phyloP scores from a whole-genome alignment of 1,140 invertebrate genomes.

The Drosophila littoralis region DNA sequence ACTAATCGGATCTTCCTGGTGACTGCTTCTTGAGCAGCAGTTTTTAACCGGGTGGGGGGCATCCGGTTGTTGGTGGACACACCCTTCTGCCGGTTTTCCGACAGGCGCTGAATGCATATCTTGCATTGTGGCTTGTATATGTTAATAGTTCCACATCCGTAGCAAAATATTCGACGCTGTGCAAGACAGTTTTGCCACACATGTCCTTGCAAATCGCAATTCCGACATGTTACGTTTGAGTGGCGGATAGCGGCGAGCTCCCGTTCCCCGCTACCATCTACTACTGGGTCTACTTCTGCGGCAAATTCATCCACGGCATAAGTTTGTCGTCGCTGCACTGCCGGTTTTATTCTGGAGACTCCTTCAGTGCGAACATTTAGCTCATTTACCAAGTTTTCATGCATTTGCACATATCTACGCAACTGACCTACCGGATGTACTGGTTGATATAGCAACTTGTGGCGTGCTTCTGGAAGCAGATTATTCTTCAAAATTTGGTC shows the following conservation, averaged over 20 bases:
- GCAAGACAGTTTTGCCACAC: neutral
- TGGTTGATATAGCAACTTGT: no score
- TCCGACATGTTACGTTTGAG: no score
- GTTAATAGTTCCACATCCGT: conserved; percentile 8
- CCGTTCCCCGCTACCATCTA: neutral
- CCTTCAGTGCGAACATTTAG: no score
- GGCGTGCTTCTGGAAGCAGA: neutral
- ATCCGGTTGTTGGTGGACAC: neutral
- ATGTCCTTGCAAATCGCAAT: neutral
- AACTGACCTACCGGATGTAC: no score
- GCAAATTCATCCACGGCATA: neutral
- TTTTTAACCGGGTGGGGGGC: neutral
- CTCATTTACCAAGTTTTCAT: neutral
- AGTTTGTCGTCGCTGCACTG: neutral
- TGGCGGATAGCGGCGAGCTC: neutral
- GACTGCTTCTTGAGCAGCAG: neutral
- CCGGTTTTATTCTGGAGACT: neutral
- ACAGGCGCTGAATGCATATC: neutral
- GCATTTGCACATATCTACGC: no score
- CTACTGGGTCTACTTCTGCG: no score
- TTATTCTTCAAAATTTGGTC: neutral
- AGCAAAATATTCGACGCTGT: conserved; percentile 20
- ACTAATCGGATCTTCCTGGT: neutral
- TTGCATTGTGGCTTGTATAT: neutral
- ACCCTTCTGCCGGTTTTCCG: conserved; percentile 6